phyloP scores from a whole-genome alignment of 2,113 vertebrate genomes.

The Brachyhypopomus gauderio region DNA sequence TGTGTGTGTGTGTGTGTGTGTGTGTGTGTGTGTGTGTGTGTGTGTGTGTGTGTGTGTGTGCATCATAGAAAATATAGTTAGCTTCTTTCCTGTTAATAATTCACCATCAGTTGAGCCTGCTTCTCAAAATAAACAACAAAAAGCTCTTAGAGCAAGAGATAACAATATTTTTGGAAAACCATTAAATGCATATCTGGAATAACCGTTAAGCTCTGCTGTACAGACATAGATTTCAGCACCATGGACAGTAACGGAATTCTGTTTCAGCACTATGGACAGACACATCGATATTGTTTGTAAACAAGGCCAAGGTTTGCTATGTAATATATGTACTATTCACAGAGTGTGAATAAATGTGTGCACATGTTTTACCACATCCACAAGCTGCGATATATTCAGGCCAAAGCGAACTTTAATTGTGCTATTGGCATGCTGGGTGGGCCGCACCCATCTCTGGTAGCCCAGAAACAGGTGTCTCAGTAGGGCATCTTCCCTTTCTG shows the following conservation, averaged over 20 bases:
- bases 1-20: neutral
- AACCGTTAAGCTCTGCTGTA: neutral
- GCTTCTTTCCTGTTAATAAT: conserved; percentile 47
- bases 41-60: too few species aligned
- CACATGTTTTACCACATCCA: conserved; percentile 79
- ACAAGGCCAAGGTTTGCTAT: too few species aligned
- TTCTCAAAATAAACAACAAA: conserved; percentile 41
- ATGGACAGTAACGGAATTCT: conserved; percentile 50
- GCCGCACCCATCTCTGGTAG: conserved; percentile 86
- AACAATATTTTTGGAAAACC: neutral
- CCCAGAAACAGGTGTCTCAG: conserved; percentile 79
- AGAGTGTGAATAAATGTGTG: neutral
- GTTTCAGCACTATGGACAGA: conserved; percentile 50
- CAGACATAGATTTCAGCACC: conserved; percentile 58
- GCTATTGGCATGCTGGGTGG: conserved; percentile 77
- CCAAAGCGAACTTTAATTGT: conserved; percentile 83
- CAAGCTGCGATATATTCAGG: conserved; percentile 84
- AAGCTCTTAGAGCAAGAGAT: conserved; percentile 44
- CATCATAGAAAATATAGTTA: neutral
- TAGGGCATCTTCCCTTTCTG: conserved; percentile 77
- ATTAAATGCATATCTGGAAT: neutral
- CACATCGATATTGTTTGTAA: neutral
- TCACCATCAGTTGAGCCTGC: conserved; percentile 25
- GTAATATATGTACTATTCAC: too few species aligned
- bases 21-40: too few species aligned